phyloP scores from a whole-genome alignment of 2,797 vertebrate species.

The Sebastes elongatus region DNA sequence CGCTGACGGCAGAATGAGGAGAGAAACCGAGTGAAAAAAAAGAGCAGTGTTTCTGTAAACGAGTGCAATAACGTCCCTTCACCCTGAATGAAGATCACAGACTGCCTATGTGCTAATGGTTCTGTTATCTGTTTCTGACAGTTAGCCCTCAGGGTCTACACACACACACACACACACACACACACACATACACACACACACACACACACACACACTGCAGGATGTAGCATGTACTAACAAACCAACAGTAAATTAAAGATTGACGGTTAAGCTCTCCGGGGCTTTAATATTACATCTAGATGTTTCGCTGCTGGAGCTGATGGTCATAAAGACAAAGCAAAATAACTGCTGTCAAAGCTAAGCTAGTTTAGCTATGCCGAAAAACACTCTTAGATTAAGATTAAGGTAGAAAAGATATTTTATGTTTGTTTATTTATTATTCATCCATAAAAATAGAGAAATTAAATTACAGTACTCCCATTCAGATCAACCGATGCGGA shows the following conservation, averaged over 20 bases:
- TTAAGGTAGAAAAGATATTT: neutral
- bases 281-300: neutral
- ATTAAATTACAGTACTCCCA: neutral
- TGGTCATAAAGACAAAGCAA: neutral
- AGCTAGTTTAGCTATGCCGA: too few relatives aligned
- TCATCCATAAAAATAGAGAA: neutral
- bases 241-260: neutral
- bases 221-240: slow-evolving; percentile 28
- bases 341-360: neutral
- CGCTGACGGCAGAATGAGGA: slow-evolving; percentile 23
- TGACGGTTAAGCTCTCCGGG: neutral
- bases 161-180: slow-evolving; percentile 1
- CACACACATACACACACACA: neutral
- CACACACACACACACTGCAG: slow-evolving; percentile 16
- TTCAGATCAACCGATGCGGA: neutral
- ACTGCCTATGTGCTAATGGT: slow-evolving; percentile 20
- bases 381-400: neutral
- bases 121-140: slow-evolving; percentile 52
- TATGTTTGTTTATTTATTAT: neutral
- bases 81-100: slow-evolving; percentile 46
- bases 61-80: slow-evolving; percentile 35
- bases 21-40: neutral
- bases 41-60: slow-evolving; percentile 45
- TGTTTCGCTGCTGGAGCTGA: neutral
- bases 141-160: slow-evolving; percentile 44